phyloP scores from a whole-genome alignment of 2,888 invertebrate species.

The Punctoribates punctum region DNA sequence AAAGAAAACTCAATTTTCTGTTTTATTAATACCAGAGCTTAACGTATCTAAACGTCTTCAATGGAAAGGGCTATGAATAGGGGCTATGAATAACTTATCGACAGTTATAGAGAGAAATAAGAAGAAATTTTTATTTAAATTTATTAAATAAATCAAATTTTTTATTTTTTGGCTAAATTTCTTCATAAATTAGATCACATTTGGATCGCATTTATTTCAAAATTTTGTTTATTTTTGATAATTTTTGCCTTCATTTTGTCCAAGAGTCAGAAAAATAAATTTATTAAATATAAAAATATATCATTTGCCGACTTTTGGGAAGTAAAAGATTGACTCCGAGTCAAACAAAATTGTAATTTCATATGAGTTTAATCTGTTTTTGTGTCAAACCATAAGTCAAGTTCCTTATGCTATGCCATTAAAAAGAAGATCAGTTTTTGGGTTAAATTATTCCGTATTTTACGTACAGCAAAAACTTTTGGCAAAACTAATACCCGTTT shows the following conservation, averaged over 20 bases:
- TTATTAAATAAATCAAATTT: not conserved
- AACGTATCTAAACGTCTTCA: no score
- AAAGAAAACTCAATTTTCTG: not conserved
- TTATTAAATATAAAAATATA: not conserved
- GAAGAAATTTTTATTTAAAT: not conserved
- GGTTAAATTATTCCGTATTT: not conserved
- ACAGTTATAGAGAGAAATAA: not conserved
- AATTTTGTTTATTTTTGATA: not conserved
- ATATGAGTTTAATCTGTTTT: constrained; percentile 19
- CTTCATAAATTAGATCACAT: not conserved
- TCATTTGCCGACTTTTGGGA: not conserved
- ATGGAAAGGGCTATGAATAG: not conserved
- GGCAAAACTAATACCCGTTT: not conserved
- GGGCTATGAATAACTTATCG: no score
- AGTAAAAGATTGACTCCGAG: not conserved
- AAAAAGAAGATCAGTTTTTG: not conserved
- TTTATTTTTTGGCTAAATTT: not conserved
- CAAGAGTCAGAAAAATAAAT: not conserved
- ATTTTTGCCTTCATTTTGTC: not conserved
- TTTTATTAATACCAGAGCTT: not conserved
- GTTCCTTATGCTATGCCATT: not conserved
- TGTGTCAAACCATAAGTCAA: constrained; percentile 9
- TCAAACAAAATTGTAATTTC: not conserved
- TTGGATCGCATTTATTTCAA: not conserved
- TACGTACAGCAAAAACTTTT: not conserved